Conservation (phyloP, 2,888 invertebrate genomes). For the Drosophila flavopinicola region DNA sequence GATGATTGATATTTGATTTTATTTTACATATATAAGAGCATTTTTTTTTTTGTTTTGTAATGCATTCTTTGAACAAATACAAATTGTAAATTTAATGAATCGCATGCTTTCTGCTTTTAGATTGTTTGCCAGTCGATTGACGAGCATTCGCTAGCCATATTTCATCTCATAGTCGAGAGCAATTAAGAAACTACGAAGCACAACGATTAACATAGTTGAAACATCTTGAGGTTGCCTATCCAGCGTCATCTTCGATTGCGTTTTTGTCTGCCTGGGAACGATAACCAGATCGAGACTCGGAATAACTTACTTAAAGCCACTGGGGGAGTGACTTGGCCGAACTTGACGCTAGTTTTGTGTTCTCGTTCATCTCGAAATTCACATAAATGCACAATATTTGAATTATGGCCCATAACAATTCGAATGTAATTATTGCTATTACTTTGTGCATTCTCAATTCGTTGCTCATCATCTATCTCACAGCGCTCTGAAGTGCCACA, state of each 20-base stretch:
- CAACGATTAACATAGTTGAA: constrained; percentile 19
- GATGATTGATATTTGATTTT: constrained; percentile 28
- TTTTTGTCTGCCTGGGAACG: constrained; percentile 26
- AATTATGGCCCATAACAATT: constrained; percentile 58
- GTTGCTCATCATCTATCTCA: constrained; percentile 7
- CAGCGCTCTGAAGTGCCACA: constrained; percentile 14
- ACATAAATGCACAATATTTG: constrained; percentile 41
- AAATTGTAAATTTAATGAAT: constrained; percentile 35
- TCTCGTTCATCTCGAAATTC: constrained; percentile 46
- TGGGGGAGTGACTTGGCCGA: constrained; percentile 5
- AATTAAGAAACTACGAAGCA: constrained; percentile 31
- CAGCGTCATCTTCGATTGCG: neutral
- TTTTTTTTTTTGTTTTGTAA: constrained; percentile 26
- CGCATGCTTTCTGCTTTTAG: constrained; percentile 26
- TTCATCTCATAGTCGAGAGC: constrained; percentile 29
- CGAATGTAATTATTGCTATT: constrained; percentile 49
- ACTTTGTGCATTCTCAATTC: constrained; percentile 34
- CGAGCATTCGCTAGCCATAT: constrained; percentile 32
- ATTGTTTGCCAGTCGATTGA: constrained; percentile 30
- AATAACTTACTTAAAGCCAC: neutral
- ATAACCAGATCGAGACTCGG: constrained; percentile 4
- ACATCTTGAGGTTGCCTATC: constrained; percentile 12
- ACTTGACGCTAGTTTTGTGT: constrained; percentile 22
- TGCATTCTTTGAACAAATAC: constrained; percentile 26
- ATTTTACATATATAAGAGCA: constrained; percentile 17